Percentiles rank a stretch among this genome's conserved stretches.
phyloP scores from a whole-genome alignment of 1,140 invertebrate genomes.

The Oryctes rhinoceros region DNA sequence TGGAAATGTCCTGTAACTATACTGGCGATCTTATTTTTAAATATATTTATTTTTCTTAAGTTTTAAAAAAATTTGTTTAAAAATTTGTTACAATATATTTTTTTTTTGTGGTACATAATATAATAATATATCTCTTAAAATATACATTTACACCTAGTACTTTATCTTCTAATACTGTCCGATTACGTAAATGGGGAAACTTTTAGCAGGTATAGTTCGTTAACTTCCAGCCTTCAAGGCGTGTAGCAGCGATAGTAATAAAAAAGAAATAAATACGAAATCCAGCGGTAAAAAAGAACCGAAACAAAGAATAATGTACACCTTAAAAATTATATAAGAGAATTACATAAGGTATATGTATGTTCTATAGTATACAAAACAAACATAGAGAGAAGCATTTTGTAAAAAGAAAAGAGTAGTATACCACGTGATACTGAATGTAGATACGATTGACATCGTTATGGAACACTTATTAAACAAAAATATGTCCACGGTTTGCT shows the following conservation, averaged over 20 bases:
- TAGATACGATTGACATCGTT: no score
- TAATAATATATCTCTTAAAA: constrained; percentile 38
- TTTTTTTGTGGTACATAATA: constrained; percentile 16
- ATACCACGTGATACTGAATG: no score
- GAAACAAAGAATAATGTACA: constrained; percentile 3
- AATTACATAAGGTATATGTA: no score
- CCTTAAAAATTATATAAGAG: background rate
- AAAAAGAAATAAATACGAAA: constrained; percentile 12
- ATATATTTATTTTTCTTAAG: constrained; percentile 40
- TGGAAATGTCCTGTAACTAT: background rate
- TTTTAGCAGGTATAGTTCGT: background rate
- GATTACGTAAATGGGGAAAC: constrained; percentile 15
- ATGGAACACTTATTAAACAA: no score
- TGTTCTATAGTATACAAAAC: background rate
- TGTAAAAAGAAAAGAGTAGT: no score
- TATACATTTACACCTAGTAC: constrained; percentile 37
- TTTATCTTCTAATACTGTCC: constrained; percentile 40
- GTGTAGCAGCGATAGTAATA: background rate
- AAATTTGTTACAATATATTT: constrained; percentile 24
- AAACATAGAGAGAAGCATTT: background rate
- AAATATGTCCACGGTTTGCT: no score
- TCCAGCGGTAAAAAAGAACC: background rate
- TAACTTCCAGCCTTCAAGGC: no score
- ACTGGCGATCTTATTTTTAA: constrained; percentile 28
- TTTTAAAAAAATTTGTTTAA: constrained; percentile 35